Evolutionary conservation across 2,888 invertebrate genomes (phyloP).

Genomic region (Julus scandinavius): DNA sequence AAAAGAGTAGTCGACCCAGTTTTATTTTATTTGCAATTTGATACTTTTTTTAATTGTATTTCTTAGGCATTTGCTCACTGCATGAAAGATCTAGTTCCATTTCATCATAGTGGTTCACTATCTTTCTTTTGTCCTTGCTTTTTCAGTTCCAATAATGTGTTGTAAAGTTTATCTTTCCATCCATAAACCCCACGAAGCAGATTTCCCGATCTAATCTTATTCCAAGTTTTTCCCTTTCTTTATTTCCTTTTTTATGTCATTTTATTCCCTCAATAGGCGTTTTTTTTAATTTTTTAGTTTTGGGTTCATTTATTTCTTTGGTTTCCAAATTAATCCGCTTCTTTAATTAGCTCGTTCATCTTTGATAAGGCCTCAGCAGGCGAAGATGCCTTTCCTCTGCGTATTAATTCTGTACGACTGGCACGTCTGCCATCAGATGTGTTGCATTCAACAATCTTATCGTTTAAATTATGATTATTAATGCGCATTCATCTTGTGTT

Average conservation of each 20-base stretch:
- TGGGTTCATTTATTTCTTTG: conserved; percentile 33
- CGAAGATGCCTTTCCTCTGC: not conserved
- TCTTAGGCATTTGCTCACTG: not conserved
- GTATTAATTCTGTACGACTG: not conserved
- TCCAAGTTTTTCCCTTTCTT: not conserved
- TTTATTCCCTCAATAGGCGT: not conserved
- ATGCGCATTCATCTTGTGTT: conserved; percentile 12
- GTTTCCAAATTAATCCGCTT: conserved; percentile 24
- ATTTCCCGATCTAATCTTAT: conserved; percentile 17
- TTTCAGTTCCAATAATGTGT: not conserved
- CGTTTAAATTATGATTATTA: conserved; percentile 19
- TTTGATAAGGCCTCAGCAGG: conserved; percentile 32
- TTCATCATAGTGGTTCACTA: not conserved
- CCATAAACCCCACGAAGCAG: not conserved
- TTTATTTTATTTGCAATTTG: not conserved
- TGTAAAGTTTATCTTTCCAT: conserved; percentile 4
- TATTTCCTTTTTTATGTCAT: not conserved
- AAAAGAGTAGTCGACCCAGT: not conserved
- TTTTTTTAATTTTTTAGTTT: not conserved
- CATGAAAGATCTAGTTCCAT: not conserved
- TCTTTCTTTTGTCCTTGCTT: not conserved
- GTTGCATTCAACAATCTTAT: conserved; percentile 34
- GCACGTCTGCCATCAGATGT: not conserved
- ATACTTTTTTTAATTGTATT: not conserved
- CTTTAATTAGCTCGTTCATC: conserved; percentile 49